Evolutionary conservation across 1,140 invertebrate genomes (phyloP), one percentile per base, ranked within the genome.

Genomic region (Drosophila sulfurigaster): DNA sequence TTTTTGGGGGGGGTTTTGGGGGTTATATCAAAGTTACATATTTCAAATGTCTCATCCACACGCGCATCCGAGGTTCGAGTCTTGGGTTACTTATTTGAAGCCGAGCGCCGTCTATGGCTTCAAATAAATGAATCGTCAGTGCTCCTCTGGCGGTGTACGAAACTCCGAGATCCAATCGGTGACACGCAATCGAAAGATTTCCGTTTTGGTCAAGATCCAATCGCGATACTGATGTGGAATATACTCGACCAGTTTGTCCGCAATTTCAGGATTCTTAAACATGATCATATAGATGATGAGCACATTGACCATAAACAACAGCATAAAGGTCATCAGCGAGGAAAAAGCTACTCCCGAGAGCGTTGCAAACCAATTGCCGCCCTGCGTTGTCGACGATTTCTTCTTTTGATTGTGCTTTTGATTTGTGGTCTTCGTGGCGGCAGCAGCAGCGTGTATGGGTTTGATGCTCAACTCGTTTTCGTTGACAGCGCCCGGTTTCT

Each of bases 61-160:
- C 75, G 85, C 85, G 85, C 57, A 90, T 90, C 81, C 81, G 86
- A 79, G 38, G 68, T 82, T 79, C 66, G 5, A 43, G 41, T 3
- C 64, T 51, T 45, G 4, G 4, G 16, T 48, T 63, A 45, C 15
- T 52, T 74, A 89, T 89, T 89, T 89, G 85, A 89, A 89, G 86
- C 86, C 79, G 73, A 45, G 63, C 80, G 81, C 85, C 73, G 71
- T 51, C 41, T 92, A 92, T 51, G 88, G 91, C 88, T 92, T 92
- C 88, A 92, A 92, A 91, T 92, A 92, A 78, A 92, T 92, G 76
- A 92, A 92, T 57, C 91, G 91, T 92, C 91, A 92, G 91, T 92
- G 81, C 62, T 92, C 91, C 64, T 91, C 88, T 0, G 91, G 91
- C 0, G 91, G 82, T n/a, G 91, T 92, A 28, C 89, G 86, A 57